Conservation (phyloP, 1,140 invertebrate species). For the Caenorhabditis tropicalis region DNA sequence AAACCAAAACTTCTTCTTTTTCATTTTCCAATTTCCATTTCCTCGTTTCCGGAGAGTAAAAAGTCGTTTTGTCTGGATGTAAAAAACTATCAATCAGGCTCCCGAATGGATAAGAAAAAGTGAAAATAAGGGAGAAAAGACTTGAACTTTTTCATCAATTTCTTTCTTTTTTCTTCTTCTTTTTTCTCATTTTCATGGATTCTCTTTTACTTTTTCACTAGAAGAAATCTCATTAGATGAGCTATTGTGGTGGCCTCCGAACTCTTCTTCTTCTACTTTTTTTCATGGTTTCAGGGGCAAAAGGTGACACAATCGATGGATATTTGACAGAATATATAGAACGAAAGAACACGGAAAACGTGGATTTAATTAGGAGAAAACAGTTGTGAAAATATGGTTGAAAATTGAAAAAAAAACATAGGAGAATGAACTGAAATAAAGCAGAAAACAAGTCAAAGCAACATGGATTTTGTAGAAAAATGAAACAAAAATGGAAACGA, state of each 20-base stretch:
- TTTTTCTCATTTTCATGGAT: neutral
- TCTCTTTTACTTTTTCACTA: neutral
- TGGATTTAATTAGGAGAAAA: too few relatives aligned
- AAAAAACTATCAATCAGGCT: neutral
- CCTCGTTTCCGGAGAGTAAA: neutral
- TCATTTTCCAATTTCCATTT: neutral
- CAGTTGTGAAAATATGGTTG: too few relatives aligned
- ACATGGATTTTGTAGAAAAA: too few relatives aligned
- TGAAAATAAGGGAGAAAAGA: neutral
- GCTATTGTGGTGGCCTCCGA: neutral
- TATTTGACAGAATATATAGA: too few relatives aligned
- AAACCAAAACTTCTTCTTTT: neutral
- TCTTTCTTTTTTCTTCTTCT: neutral
- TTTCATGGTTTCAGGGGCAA: neutral
- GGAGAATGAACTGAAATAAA: too few relatives aligned
- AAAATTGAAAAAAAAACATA: too few relatives aligned
- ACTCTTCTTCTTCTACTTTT: slow-evolving; percentile 6
- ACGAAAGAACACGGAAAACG: too few relatives aligned
- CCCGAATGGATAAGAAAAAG: neutral
- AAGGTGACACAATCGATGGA: neutral
- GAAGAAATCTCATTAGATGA: slow-evolving; percentile 42
- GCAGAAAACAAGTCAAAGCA: too few relatives aligned
- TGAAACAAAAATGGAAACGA: neutral
- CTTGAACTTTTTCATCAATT: slow-evolving; percentile 8
- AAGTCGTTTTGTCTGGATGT: neutral